Evolutionary conservation across 2,888 invertebrate species (phyloP).

Genomic region (Sipha maydis): DNA sequence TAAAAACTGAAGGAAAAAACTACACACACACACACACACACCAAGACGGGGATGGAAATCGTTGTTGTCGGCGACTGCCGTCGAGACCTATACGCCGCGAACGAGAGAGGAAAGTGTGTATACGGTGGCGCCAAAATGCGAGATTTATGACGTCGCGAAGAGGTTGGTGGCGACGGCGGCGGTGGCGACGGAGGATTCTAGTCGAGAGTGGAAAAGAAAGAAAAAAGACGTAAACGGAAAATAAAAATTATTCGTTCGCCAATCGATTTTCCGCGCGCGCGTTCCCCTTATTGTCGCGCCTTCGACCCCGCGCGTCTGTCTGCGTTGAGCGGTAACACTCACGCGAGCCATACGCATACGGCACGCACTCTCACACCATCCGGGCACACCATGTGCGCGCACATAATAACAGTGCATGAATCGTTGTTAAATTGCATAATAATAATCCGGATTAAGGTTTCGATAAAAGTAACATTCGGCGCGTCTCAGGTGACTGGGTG

Average conservation of each 20-base stretch:
- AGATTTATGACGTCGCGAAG: conserved; percentile 52
- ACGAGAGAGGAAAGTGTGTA: not conserved
- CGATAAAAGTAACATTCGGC: conserved; percentile 60
- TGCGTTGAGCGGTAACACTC: not conserved
- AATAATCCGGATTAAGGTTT: conserved; percentile 61
- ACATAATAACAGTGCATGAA: conserved; percentile 20
- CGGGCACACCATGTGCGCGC: conserved; percentile 27
- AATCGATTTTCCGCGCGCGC: conserved; percentile 23
- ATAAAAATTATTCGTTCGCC: conserved; percentile 44
- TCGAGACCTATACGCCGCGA: not conserved
- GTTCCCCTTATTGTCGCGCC: conserved; percentile 7
- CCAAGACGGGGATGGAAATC: conserved; percentile 20
- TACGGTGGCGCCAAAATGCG: conserved; percentile 60
- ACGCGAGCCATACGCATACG: not conserved
- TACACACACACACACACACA: no score
- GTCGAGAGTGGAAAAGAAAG: not conserved
- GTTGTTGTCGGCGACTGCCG: not conserved
- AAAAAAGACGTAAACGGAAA: conserved; percentile 45
- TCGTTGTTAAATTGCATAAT: conserved; percentile 60
- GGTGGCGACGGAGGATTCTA: not conserved
- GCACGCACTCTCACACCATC: not conserved
- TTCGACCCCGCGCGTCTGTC: not conserved
- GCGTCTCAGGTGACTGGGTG: conserved; percentile 60
- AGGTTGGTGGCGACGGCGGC: not conserved
- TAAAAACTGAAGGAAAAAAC: conserved; percentile 4